phyloP scores from a whole-genome alignment of 2,113 vertebrate genomes.

The Pangasianodon hypophthalmus region DNA sequence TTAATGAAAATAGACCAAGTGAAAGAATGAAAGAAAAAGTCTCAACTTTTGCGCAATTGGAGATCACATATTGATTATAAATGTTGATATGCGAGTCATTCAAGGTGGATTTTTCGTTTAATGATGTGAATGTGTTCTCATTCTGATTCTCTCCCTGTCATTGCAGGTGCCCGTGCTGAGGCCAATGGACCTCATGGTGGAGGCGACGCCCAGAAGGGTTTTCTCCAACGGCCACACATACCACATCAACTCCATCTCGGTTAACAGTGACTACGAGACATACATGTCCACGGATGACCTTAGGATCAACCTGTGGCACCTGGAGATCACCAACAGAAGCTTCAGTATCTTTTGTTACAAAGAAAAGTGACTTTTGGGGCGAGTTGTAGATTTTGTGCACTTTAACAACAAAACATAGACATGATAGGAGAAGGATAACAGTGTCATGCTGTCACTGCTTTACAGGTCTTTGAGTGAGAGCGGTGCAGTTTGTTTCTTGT shows the following conservation, averaged over 20 bases:
- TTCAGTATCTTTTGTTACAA: constrained; percentile 85
- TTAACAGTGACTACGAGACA: constrained; percentile 90
- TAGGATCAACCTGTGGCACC: constrained; percentile 89
- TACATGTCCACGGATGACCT: constrained; percentile 92
- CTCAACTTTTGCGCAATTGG: neutral
- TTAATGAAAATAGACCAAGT: neutral
- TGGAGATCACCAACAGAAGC: constrained; percentile 89
- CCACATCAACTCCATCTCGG: constrained; percentile 92
- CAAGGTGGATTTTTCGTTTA: neutral
- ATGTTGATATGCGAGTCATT: neutral
- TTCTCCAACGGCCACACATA: constrained; percentile 88
- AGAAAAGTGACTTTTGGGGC: neutral
- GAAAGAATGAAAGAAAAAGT: neutral
- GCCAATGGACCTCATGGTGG: constrained; percentile 92
- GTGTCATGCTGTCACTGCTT: neutral
- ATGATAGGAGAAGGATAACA: neutral
- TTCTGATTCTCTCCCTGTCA: neutral
- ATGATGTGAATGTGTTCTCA: neutral
- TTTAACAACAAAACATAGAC: neutral
- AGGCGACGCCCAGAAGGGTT: constrained; percentile 82
- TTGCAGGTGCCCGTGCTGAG: constrained; percentile 82
- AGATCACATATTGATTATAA: neutral
- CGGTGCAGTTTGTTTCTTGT: neutral
- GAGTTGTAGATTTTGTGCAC: neutral
- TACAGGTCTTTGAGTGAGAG: neutral